A percentile compares a stretch with the other conserved stretches of the same genome.
Evolutionary conservation across 2,888 invertebrate species (phyloP).

Genomic region (Campoletis raptor): DNA sequence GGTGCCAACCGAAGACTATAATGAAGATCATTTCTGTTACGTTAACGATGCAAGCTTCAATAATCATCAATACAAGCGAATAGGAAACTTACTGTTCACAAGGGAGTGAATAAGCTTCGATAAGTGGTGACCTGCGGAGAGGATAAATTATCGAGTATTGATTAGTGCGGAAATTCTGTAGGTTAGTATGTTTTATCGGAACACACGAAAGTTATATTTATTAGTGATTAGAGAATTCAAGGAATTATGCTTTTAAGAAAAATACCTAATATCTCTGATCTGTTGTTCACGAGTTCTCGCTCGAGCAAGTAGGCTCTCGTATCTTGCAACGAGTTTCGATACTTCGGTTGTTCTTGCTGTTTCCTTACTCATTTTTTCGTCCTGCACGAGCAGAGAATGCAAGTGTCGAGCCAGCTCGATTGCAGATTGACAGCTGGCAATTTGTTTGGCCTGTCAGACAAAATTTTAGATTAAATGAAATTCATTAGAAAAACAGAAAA

Average conservation of each 20-base stretch:
- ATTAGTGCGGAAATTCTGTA: slow-evolving; percentile 59
- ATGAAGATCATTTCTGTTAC: too few species aligned
- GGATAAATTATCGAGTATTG: slow-evolving; percentile 69
- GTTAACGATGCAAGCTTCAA: not conserved
- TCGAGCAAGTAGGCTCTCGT: slow-evolving; percentile 89
- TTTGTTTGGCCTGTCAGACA: slow-evolving; percentile 87
- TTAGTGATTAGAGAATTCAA: not conserved
- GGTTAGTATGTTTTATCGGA: slow-evolving; percentile 6
- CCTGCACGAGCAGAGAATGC: slow-evolving; percentile 90
- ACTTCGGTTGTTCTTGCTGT: slow-evolving; percentile 90
- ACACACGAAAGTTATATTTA: not conserved
- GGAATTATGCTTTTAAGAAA: slow-evolving; percentile 45
- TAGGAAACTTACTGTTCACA: slow-evolving; percentile 87
- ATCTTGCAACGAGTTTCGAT: slow-evolving; percentile 88
- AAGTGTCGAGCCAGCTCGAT: slow-evolving; percentile 93
- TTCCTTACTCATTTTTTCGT: slow-evolving; percentile 89
- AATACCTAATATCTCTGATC: slow-evolving; percentile 92
- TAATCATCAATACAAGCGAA: slow-evolving; percentile 6
- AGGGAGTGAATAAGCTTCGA: slow-evolving; percentile 87
- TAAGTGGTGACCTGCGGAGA: slow-evolving; percentile 86
- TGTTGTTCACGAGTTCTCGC: slow-evolving; percentile 92
- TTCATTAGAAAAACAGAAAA: not conserved
- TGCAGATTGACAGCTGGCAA: slow-evolving; percentile 92
- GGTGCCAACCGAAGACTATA: not conserved
- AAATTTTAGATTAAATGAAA: not conserved